Percentiles rank a stretch among this genome's conserved stretches.
These are phyloP conservation scores for Ceyx erithaca DNA, from an alignment of 2,797 vertebrate species.

Conservation along the genomic window DNA sequence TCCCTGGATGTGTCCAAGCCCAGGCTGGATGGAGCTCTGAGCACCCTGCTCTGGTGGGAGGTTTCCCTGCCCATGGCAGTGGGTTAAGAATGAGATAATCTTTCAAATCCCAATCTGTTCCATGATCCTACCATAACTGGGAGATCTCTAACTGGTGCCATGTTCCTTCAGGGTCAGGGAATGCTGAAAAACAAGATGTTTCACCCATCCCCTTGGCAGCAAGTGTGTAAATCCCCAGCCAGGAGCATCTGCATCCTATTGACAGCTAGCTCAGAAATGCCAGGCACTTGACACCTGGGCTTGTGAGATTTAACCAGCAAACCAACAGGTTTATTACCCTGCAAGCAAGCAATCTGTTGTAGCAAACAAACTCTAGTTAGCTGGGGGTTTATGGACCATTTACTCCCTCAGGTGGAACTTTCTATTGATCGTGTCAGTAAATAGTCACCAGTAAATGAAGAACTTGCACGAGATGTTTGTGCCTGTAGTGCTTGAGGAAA, in stretches of 20 bases:
- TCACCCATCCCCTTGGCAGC: background rate
- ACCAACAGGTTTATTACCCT: background rate
- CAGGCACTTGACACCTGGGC: background rate
- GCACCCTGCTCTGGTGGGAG: no score
- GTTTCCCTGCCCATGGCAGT: no score
- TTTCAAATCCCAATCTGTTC: background rate
- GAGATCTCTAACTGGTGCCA: background rate
- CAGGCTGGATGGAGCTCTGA: no score
- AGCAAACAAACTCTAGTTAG: background rate
- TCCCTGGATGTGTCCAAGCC: no score
- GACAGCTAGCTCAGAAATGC: background rate
- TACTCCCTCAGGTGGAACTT: background rate
- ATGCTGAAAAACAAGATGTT: background rate
- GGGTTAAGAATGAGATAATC: no score
- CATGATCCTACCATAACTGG: background rate
- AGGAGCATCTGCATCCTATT: background rate
- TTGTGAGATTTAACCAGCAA: background rate
- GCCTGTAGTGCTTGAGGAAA: background rate
- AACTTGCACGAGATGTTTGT: background rate
- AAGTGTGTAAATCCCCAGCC: background rate
- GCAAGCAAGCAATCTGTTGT: background rate
- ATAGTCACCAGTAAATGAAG: background rate
- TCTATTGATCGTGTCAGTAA: background rate
- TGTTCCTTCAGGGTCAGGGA: background rate
- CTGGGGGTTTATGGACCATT: background rate